Conservation (phyloP, 2,797 vertebrate species). For the Sebastes vulpes region DNA sequence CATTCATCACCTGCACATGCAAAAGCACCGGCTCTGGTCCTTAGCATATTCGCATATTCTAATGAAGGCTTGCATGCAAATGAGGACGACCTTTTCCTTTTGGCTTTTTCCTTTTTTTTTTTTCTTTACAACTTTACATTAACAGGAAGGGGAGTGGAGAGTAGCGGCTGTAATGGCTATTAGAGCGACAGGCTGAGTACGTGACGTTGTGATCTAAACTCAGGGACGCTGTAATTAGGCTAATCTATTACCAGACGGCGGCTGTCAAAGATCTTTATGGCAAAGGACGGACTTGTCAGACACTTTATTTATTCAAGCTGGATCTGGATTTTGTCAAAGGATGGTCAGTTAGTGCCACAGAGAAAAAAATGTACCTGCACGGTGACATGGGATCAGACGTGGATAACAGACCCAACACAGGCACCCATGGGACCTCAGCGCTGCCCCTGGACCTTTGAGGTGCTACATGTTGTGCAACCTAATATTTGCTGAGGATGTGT, state of each 20-base stretch:
- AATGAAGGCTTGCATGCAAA: constrained; percentile 99
- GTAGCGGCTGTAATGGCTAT: constrained; percentile 75
- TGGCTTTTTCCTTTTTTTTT: constrained; percentile 76
- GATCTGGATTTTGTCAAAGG: constrained; percentile 41
- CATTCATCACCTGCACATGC: constrained; percentile 98
- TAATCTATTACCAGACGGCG: constrained; percentile 97
- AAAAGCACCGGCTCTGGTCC: constrained; percentile 92
- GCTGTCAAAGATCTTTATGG: constrained; percentile 92
- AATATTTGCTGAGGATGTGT: constrained; percentile 10
- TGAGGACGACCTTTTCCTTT: constrained; percentile 94
- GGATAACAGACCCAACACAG: constrained; percentile 5
- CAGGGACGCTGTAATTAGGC: constrained; percentile 94
- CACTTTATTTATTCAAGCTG: constrained; percentile 82
- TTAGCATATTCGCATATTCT: constrained; percentile 99
- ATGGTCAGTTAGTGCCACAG: constrained; percentile 47
- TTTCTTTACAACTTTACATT: constrained; percentile 95
- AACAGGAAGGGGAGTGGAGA: constrained; percentile 81
- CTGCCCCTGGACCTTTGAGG: constrained; percentile 42
- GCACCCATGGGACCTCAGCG: constrained; percentile 26
- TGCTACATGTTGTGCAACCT: constrained; percentile 26
- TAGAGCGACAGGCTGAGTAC: constrained; percentile 79
- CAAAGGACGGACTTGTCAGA: constrained; percentile 91
- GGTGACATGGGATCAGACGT: constrained; percentile 33
- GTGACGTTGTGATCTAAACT: constrained; percentile 95
- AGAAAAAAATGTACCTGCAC: neutral